These are phyloP conservation scores for Orthosia incerta DNA, from an alignment of 2,888 invertebrate species.

Conservation along the genomic window DNA sequence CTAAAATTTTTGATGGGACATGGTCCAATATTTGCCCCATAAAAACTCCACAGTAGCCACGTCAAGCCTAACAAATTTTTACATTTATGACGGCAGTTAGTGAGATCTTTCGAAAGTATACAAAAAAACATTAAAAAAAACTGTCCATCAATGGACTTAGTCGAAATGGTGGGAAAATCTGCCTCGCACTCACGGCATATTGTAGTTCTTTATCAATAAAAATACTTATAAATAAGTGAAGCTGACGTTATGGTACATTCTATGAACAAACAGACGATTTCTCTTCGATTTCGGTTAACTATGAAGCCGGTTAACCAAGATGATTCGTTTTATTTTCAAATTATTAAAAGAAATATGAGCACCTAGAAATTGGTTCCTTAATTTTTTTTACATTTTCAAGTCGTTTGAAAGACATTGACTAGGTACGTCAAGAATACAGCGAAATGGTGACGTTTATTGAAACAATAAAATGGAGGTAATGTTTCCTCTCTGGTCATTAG, in stretches of 20 bases:
- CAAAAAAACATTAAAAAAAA: conserved; percentile 74
- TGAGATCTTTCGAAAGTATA: conserved; percentile 87
- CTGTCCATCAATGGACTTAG: conserved; percentile 82
- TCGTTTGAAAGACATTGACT: conserved; percentile 68
- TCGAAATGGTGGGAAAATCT: conserved; percentile 88
- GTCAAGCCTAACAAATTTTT: conserved; percentile 70
- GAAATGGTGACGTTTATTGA: conserved; percentile 55
- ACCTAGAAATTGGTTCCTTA: conserved; percentile 75
- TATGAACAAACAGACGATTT: conserved; percentile 62
- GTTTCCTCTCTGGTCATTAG: background rate
- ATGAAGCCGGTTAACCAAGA: conserved; percentile 57
- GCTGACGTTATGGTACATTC: conserved; percentile 67
- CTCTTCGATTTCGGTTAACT: conserved; percentile 48
- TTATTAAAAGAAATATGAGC: conserved; percentile 70
- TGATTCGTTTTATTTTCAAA: conserved; percentile 42
- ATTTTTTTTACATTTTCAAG: conserved; percentile 65
- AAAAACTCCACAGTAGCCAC: conserved; percentile 70
- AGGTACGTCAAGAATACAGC: conserved; percentile 61
- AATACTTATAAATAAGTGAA: conserved; percentile 75
- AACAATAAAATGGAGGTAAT: background rate
- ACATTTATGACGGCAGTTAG: conserved; percentile 80
- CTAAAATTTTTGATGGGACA: conserved; percentile 12
- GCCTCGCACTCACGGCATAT: conserved; percentile 85
- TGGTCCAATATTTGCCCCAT: conserved; percentile 7
- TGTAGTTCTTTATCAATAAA: conserved; percentile 83